These are phyloP conservation scores for Nymphicus hollandicus DNA, from an alignment of 2,113 vertebrate species.

Conservation along the genomic window DNA sequence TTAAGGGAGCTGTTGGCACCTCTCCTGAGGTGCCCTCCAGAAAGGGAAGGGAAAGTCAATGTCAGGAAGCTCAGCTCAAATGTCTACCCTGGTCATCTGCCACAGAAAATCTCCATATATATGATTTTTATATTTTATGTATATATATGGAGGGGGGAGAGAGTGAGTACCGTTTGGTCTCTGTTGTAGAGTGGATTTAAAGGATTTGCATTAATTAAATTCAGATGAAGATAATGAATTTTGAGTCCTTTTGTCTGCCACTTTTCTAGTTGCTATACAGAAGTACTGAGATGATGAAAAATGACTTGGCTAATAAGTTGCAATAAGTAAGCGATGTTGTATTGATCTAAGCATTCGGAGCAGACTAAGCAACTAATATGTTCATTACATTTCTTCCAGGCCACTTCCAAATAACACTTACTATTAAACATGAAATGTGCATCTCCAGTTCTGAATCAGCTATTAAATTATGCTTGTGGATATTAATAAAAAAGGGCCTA, in stretches of 20 bases:
- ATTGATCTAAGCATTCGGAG: neutral
- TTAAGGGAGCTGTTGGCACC: neutral
- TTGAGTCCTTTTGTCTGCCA: neutral
- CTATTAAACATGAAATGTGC: neutral
- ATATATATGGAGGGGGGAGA: accelerated
- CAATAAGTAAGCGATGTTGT: neutral
- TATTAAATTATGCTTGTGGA: neutral
- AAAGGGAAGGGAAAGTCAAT: accelerated
- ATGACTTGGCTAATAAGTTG: neutral
- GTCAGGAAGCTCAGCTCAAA: accelerated
- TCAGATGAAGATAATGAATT: neutral
- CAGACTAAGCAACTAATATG: neutral
- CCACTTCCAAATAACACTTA: neutral
- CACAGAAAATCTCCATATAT: accelerated
- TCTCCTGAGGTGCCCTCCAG: no score
- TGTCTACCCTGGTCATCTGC: neutral
- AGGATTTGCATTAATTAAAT: neutral
- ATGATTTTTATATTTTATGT: accelerated
- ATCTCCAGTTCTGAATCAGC: neutral
- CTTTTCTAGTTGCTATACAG: neutral
- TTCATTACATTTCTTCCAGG: neutral
- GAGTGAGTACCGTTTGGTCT: accelerated
- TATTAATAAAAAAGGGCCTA: neutral
- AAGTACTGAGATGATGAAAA: neutral
- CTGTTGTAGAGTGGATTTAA: neutral